Base-by-base conservation (phyloP, 2,888 invertebrate species). In the Lycaena phlaeas region DNA sequence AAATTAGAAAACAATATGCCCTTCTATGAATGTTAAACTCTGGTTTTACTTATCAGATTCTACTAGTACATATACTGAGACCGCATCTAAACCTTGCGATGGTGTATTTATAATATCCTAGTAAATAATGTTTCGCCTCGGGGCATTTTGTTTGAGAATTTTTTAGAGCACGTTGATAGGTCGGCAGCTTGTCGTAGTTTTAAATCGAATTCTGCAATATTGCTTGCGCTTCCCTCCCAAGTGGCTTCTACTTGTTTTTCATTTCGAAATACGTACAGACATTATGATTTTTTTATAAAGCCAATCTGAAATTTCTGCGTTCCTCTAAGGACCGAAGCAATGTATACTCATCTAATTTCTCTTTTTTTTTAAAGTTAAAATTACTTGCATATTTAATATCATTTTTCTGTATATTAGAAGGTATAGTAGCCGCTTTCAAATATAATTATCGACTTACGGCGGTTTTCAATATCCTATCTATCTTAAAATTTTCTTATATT, bases 201-300 rank as follows among this genome's bases (percentile, higher is more conserved):
- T 72, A 76, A 78, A 78, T 81, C 72, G 71, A 79, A 68, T 73
- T 52, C 46, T 52, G 64, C 70, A 64, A 71, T 74, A 71, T 76
- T 65, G 72, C 64, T 60, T 53, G 55, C 57, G 44, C 51, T 53
- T 41, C 43, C 27, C 51, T 72, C 75, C 76, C 77, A 52, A 55
- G 72, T 58, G 77, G 52, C 43, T 54, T 45, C 49, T 52, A 53
- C 59, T 66, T 62, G 63, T 65, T 70, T 75, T 72, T 72, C 65
- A 68, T 73, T 70, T 69, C 58, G 55, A 61, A 65, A 65, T 51
- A 31, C 44, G 40, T 51, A 47, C 39, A 41, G 41, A 49, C 40
- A 38, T 46, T 54, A 50, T 51, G 54, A 55, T 59, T 65, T 56
- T 64, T 63, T 65, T 57, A 57, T 62, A 44, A 58, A 63, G 56